Conservation (phyloP, 1,140 invertebrate genomes). For the Monochamus saltuarius region DNA sequence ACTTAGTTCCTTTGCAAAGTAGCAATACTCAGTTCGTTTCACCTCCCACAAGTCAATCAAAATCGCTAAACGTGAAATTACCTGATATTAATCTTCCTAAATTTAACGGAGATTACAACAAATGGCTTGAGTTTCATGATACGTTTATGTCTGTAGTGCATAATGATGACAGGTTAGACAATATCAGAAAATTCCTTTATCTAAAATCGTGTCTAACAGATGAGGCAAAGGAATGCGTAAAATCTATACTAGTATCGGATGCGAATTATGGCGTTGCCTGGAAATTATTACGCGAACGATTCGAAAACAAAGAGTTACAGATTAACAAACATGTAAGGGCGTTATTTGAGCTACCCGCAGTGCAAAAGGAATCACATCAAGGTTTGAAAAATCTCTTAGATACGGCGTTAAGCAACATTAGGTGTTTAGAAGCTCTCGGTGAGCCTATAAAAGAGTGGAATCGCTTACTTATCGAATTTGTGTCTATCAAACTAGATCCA, state of each 20-base stretch:
- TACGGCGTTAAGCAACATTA: too few relatives aligned
- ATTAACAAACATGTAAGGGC: conserved; percentile 12
- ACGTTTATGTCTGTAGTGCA: conserved; percentile 12
- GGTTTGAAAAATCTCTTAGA: too few relatives aligned
- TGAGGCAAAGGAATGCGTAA: conserved; percentile 6
- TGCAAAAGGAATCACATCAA: too few relatives aligned
- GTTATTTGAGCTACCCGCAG: conserved; percentile 5
- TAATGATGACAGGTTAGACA: not conserved
- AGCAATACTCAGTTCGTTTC: too few relatives aligned
- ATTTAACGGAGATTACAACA: conserved; percentile 14
- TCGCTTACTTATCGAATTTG: too few relatives aligned
- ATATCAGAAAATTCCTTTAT: conserved; percentile 25
- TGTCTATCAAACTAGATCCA: too few relatives aligned
- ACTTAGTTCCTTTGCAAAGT: too few relatives aligned
- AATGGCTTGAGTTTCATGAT: conserved; percentile 20
- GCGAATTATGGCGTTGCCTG: conserved; percentile 14
- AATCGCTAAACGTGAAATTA: conserved; percentile 1
- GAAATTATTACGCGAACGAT: conserved; percentile 9
- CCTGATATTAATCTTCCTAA: conserved; percentile 14
- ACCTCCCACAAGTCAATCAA: too few relatives aligned
- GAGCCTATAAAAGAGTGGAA: too few relatives aligned
- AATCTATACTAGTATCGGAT: conserved; percentile 11
- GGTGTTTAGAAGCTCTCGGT: too few relatives aligned
- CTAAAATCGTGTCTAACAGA: conserved; percentile 8
- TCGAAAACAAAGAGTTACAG: conserved; percentile 15